These are phyloP conservation scores for Patella pellucida DNA, from an alignment of 2,888 invertebrate species.

Conservation along the genomic window DNA sequence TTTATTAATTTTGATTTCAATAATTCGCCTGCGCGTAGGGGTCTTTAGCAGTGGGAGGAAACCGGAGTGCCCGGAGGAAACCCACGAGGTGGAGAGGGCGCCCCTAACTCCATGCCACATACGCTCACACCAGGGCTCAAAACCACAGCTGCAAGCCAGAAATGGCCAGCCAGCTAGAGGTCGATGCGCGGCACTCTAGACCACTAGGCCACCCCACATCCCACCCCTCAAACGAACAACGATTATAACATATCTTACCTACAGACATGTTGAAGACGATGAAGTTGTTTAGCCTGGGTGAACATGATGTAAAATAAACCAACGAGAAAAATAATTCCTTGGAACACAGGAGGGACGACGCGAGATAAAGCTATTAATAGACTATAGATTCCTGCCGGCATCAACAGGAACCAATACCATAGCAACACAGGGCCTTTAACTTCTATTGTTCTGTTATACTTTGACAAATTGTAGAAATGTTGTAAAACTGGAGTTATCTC, in stretches of 20 bases:
- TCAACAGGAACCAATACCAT: constrained; percentile 58
- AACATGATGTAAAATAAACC: constrained; percentile 40
- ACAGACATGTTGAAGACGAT: constrained; percentile 60
- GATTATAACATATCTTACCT: constrained; percentile 45
- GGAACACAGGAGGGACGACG: constrained; percentile 38
- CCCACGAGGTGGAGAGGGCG: too few species aligned
- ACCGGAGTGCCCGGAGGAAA: too few species aligned
- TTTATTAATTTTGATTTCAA: too few species aligned
- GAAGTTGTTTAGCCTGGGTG: constrained; percentile 37
- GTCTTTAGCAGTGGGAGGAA: too few species aligned
- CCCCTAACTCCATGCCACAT: too few species aligned
- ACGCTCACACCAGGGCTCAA: too few species aligned
- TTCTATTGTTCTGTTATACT: constrained; percentile 25
- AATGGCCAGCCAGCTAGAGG: too few species aligned
- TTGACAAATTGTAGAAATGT: constrained; percentile 33
- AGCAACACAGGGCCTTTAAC: constrained; percentile 44
- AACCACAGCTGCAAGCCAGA: too few species aligned
- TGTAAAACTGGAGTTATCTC: constrained; percentile 44
- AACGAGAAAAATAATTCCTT: constrained; percentile 46
- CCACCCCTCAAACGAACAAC: too few species aligned
- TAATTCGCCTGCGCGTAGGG: too few species aligned
- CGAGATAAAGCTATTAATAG: constrained; percentile 36
- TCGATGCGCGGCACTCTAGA: too few species aligned
- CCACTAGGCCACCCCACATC: too few species aligned
- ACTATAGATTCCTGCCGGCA: constrained; percentile 50